These are phyloP conservation scores for Eira barbara DNA, from an alignment of 2,113 vertebrate species.

Conservation along the genomic window DNA sequence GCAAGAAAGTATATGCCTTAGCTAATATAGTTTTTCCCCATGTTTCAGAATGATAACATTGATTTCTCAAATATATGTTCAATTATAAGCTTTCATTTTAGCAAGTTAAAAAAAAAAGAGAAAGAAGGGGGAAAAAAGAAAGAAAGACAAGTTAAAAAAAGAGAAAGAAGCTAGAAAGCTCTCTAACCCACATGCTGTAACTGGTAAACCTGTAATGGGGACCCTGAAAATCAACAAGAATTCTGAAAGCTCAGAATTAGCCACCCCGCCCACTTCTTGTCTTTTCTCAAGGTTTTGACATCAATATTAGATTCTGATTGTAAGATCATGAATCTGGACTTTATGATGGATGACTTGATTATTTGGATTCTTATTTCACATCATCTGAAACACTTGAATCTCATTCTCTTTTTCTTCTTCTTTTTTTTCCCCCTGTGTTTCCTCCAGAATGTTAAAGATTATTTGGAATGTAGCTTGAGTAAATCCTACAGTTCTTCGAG, in stretches of 20 bases:
- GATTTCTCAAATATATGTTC: background rate
- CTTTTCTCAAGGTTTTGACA: background rate
- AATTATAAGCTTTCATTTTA: background rate
- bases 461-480: constrained; percentile 86
- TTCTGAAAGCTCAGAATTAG: background rate
- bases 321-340: background rate
- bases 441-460: constrained; percentile 87
- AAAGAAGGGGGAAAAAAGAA: background rate
- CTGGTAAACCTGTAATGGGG: background rate
- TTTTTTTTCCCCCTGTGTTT: background rate
- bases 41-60: background rate
- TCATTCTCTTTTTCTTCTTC: constrained; percentile 10
- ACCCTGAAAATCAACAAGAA: background rate
- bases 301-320: background rate
- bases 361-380: constrained; percentile 20
- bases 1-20: background rate
- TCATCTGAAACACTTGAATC: background rate
- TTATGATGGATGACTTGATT: background rate
- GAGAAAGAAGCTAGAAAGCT: background rate
- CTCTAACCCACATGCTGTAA: background rate
- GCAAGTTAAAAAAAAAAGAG: background rate
- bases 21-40: background rate
- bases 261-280: background rate
- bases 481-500: constrained; percentile 92
- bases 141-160: background rate